Evolutionary conservation across 2,888 invertebrate species (phyloP), one percentile per base, ranked within the genome.

Genomic region (Lycophotia porphyrea): DNA sequence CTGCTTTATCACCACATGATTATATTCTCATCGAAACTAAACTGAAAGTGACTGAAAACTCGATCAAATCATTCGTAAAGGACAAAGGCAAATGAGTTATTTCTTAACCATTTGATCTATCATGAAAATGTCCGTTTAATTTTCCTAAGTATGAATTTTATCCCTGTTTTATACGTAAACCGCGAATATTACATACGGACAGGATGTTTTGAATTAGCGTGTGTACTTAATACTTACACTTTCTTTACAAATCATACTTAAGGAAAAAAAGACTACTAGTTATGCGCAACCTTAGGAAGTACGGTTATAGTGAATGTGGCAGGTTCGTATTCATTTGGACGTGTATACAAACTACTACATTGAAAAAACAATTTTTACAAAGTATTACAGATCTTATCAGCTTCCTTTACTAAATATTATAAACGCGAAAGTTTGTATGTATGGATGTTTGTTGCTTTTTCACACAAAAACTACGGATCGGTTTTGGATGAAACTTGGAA

Each of bases 161-260:
- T 52, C 39, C 68, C 52, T 61, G 18, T 71, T 64, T 49, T 42
- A 15, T 47, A 47, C 34, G 52, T 69, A 36, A 74, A 80, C 39
- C 7, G 39, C 55, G 5, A 69, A 11, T 69, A 36, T 74, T 71
- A 55, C 67, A 63, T 36, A 27, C 49, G 64, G 13, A 58, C 73
- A 78, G 85, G 61, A 81, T 84, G 78, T 75, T 68, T 58, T 49
- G 68, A 78, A 75, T 75, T 69, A 73, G 69, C 52, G 64, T 68
- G 60, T 71, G 27, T 64, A 36, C 36, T 9, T 42, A 61, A 78
- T 85, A 78, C 82, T 78, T 61, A 44, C 49, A 61, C 39, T 49
- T 42, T 80, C 67, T 60, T 61, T 55, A 71, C 60, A 76, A 78
- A 84, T 66, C 72, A 68, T 68, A 64, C 8, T 61, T 61, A 60